A percentile compares a stretch with the other conserved stretches of the same genome.
Evolutionary conservation across 2,888 invertebrate species (phyloP).

Genomic region (Eulithis testata): DNA sequence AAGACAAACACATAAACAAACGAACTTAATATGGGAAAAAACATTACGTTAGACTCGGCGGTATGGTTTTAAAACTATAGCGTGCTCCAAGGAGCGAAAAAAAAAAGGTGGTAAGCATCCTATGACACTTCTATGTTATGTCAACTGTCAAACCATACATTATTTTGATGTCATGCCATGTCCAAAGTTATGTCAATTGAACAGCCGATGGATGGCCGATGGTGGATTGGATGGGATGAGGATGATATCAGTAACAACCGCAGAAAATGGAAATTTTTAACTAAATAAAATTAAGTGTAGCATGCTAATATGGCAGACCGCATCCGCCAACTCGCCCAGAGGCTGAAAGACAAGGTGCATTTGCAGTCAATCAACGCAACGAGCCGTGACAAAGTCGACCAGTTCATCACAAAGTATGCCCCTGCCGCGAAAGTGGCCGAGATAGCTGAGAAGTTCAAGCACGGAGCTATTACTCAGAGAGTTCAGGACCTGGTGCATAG

Average conservation of each 20-base stretch:
- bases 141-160: too few relatives aligned
- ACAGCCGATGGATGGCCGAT: too few relatives aligned
- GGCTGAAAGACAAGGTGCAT: slow-evolving; percentile 68
- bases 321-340: slow-evolving; percentile 68
- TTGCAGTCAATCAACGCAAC: slow-evolving; percentile 56
- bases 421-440: slow-evolving; percentile 67
- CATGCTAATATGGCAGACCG: slow-evolving; percentile 78
- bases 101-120: too few relatives aligned
- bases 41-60: too few relatives aligned
- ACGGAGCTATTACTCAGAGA: slow-evolving; percentile 60
- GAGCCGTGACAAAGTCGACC: slow-evolving; percentile 70
- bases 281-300: slow-evolving; percentile 50
- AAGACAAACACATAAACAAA: too few relatives aligned
- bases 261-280: slow-evolving; percentile 48
- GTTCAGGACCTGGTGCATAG: slow-evolving; percentile 81
- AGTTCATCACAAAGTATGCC: slow-evolving; percentile 68
- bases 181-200: too few relatives aligned
- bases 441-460: slow-evolving; percentile 72
- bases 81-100: too few relatives aligned
- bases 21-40: too few relatives aligned
- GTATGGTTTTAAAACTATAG: too few relatives aligned
- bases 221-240: not conserved
- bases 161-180: not conserved
- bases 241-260: slow-evolving; percentile 49
- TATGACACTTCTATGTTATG: too few relatives aligned